Evolutionary conservation across 30 jellyfish, hydroid and myxozoan genomes (phyloP), one percentile per base, ranked within the genome.

Genomic region (Chrysaora quinquecirrha): DNA sequence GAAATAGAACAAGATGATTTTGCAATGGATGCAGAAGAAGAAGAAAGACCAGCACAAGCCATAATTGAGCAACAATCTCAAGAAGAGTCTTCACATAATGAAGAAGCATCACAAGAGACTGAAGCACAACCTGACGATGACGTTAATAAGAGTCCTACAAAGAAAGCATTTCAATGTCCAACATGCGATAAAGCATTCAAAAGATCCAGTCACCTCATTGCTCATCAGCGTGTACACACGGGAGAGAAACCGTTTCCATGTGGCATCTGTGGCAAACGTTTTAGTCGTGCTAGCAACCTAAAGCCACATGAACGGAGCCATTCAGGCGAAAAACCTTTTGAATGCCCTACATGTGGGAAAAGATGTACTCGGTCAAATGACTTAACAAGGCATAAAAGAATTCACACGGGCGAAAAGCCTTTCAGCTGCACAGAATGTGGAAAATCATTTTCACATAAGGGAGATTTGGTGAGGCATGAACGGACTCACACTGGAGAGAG

Each of bases 201-300:
- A 14, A 73, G 98, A 1, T 79, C 96, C 19, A 86, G 98, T 90
- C 89, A 91, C 58, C 89, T 78, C 67, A 86, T 70, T 61, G 91
- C 96, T 1, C 98, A 91, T 76, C 87, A 76, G 54, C 82, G 93
- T 4, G 89, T 85, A 14, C 98, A 91, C 76, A 86, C 98, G 3
- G 98, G 98, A 30, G 89, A 96, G 64, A 79, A 75, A 54, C 98
- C 98, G 16, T 96, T 86, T 83, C 77, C 79, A 71, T 91, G 98
- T 43, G 95, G 86, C 0, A 76, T 81, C 2, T 90, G 98, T 50
- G 95, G 84, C 32, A 90, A 90, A 62, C 80, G 95, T 18, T 90
- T 90, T 73, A 95, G 91, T 67, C 76, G 91, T 20, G 96, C 96
- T 24, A 90, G 95, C 23, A 96, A 90, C 58, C 66, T 90, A 23